Base-by-base conservation (phyloP, 2,888 invertebrate species). In the Psylliodes chrysocephalus region DNA sequence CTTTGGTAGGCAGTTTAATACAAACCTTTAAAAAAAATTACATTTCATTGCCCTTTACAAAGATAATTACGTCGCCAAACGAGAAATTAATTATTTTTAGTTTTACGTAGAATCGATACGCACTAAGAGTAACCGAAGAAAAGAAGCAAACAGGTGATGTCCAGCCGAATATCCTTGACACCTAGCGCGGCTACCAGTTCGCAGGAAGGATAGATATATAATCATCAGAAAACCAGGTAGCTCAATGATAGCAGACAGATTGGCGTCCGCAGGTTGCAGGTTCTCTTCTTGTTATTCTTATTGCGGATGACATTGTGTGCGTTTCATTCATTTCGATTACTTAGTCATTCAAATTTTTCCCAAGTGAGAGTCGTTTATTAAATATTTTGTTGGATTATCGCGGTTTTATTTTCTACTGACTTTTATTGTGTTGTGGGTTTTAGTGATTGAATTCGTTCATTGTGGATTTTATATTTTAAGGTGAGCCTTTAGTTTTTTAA, bases 151-250 rank as follows among this genome's bases (percentile, higher is more conserved):
- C 47, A 18, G 25, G 47, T 47, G 47, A 47, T 22, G 57, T 46
- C 46, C 47, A 30, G 47, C 47, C 57, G 57, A 22, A 35, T 57
- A 64, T 38, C 68, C 68, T 69, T 69, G 69, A 65, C 67, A 65
- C 63, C 67, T 60, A 62, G 62, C 66, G 61, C 66, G 71, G 68
- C 66, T 65, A 70, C 63, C 70, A 17, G 46, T 57, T 30, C 22
- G 57, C 35, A 68, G 38, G 69, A 70, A 68, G 72, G 72, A 75
- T 74, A 75, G 72, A 75, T 74, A 75, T 75, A 75, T 74, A 75
- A 71, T 74, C 72, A 71, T 74, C 72, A 67, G 74, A 75, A 57
- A 70, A 56, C 67, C 65, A 67, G 69, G 70, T 63, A 62, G 67
- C 65, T 60, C 63, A 60, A 60, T 64, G 64, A 51, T 64, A 60